phyloP scores from a whole-genome alignment of 2,113 vertebrate species.

The Chelonoidis abingdonii region DNA sequence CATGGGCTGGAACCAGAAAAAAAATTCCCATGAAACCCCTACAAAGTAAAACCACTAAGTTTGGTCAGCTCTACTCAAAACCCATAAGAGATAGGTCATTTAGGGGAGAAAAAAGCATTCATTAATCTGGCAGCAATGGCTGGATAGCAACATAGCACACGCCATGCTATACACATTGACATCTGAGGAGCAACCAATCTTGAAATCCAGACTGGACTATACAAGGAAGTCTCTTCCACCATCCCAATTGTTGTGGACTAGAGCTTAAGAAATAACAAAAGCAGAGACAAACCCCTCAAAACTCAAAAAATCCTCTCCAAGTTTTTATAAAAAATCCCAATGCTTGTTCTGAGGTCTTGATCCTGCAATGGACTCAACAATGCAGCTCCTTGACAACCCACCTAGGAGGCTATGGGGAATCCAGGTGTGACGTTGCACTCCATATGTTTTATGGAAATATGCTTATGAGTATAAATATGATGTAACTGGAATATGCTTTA shows the following conservation, averaged over 20 bases:
- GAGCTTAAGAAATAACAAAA: background rate
- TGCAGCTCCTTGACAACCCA: too few species aligned
- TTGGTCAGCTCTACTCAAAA: background rate
- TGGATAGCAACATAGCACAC: background rate
- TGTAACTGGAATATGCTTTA: too few species aligned
- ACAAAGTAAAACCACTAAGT: background rate
- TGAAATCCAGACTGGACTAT: background rate
- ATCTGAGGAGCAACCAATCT: background rate
- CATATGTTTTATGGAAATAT: too few species aligned
- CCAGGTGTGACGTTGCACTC: too few species aligned
- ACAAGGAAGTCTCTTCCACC: background rate
- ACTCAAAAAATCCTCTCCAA: background rate
- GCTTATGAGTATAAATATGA: too few species aligned
- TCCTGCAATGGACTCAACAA: background rate
- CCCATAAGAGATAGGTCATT: background rate
- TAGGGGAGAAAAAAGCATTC: background rate
- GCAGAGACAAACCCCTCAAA: constrained; percentile 4
- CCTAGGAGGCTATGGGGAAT: too few species aligned
- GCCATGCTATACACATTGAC: background rate
- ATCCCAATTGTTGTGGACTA: background rate
- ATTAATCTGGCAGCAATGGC: background rate
- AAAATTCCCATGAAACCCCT: background rate
- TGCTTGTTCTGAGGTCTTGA: constrained; percentile 7
- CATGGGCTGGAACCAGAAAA: background rate
- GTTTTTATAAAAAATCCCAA: background rate